Percentiles rank a stretch among this genome's conserved stretches.
These are phyloP conservation scores for Steromphala cineraria DNA, from an alignment of 2,888 invertebrate species.

Conservation along the genomic window DNA sequence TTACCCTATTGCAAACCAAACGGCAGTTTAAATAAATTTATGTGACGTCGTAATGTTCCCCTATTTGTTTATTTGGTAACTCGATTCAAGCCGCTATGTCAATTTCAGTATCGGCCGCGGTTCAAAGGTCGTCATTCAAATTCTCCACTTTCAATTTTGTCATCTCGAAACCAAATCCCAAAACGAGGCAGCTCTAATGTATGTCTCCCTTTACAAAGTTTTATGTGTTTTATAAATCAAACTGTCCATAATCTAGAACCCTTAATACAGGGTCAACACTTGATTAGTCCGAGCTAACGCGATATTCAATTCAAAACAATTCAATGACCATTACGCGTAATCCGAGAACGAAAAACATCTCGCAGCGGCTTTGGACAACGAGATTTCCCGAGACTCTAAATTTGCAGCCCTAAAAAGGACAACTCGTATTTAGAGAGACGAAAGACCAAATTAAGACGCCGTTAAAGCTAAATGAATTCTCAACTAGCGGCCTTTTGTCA, in stretches of 20 bases:
- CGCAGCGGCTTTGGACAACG: not conserved
- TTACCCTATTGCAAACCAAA: no score
- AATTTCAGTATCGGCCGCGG: not conserved
- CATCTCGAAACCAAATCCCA: not conserved
- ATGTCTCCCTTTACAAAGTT: not conserved
- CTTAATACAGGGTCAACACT: not conserved
- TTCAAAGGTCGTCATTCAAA: not conserved
- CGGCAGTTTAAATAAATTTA: not conserved
- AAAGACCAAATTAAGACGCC: slow-evolving; percentile 8
- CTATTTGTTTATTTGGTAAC: slow-evolving; percentile 5
- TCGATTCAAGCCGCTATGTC: not conserved
- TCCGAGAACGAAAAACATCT: slow-evolving; percentile 1
- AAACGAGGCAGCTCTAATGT: not conserved
- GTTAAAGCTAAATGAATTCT: not conserved
- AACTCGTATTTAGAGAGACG: not conserved
- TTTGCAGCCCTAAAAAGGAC: not conserved
- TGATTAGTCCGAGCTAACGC: not conserved
- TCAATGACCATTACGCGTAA: not conserved
- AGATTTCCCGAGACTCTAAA: not conserved
- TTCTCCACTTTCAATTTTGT: not conserved
- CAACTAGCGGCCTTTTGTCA: slow-evolving; percentile 3
- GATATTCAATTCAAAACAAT: slow-evolving; percentile 8
- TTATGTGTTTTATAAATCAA: slow-evolving; percentile 2
- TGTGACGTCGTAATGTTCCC: not conserved
- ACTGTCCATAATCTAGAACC: not conserved